These are phyloP conservation scores for Ahaetulla prasina DNA, from an alignment of 2,113 vertebrate species.

Conservation along the genomic window DNA sequence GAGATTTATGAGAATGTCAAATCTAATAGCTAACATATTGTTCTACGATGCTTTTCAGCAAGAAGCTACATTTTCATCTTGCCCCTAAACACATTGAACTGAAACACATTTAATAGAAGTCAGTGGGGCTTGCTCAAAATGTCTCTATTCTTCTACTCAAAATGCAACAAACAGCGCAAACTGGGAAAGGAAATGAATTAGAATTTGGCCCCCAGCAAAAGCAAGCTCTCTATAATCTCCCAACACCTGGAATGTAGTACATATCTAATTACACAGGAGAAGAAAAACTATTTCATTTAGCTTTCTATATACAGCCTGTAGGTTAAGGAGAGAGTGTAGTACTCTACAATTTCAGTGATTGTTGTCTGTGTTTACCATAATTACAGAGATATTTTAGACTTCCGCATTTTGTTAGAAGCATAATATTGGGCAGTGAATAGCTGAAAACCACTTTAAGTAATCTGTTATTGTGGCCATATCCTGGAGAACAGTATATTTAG, in stretches of 20 bases:
- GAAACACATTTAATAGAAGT: background rate
- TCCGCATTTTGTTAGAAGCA: slow-evolving; percentile 60
- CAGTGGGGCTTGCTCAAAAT: background rate
- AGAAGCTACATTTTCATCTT: background rate
- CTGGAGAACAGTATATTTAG: slow-evolving; percentile 61
- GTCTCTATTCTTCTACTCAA: background rate
- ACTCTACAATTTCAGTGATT: slow-evolving; percentile 63
- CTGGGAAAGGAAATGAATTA: background rate
- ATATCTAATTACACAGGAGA: slow-evolving; percentile 9
- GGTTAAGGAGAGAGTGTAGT: slow-evolving; percentile 43
- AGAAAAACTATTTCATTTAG: slow-evolving; percentile 59
- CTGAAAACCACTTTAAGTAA: slow-evolving; percentile 61
- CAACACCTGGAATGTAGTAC: slow-evolving; percentile 36
- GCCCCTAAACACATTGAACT: background rate
- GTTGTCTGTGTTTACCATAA: slow-evolving; percentile 65
- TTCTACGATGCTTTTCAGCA: slow-evolving; percentile 1
- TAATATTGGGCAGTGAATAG: slow-evolving; percentile 64
- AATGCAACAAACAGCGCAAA: background rate
- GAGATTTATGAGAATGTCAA: background rate
- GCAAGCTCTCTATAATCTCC: slow-evolving; percentile 21
- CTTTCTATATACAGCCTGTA: slow-evolving; percentile 59
- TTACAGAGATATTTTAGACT: slow-evolving; percentile 65
- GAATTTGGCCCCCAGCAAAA: slow-evolving; percentile 17
- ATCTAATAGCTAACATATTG: background rate
- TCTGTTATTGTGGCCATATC: slow-evolving; percentile 65